phyloP scores from a whole-genome alignment of 2,113 vertebrate species.

The Scopus umbretta region DNA sequence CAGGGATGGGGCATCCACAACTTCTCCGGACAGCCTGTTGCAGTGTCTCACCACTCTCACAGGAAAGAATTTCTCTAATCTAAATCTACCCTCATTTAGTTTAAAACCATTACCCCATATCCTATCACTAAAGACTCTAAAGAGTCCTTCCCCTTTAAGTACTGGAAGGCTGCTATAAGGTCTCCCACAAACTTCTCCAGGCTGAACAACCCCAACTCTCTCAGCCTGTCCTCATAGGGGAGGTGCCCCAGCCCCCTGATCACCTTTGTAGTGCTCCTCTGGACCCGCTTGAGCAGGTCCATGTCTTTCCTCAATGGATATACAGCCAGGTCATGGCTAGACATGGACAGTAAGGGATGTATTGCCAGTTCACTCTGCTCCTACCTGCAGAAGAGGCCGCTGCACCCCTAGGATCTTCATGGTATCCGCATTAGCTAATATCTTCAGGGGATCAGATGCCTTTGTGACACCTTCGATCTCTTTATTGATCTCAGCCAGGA shows the following conservation, averaged over 20 bases:
- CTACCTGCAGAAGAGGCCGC: slow-evolving; percentile 93
- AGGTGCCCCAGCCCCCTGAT: rapidly evolving
- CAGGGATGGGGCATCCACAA: not conserved
- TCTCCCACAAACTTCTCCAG: not conserved
- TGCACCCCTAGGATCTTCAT: slow-evolving; percentile 94
- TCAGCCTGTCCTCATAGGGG: not conserved
- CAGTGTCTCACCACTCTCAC: not conserved
- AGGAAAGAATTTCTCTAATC: not conserved
- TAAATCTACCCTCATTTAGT: no score
- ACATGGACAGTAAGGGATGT: rapidly evolving
- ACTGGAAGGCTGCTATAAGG: not conserved
- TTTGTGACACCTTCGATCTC: slow-evolving; percentile 94
- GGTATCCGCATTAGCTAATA: slow-evolving; percentile 90
- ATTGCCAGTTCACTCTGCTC: not conserved
- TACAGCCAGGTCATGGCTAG: not conserved
- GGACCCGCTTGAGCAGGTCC: rapidly evolving
- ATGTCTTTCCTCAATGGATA: rapidly evolving
- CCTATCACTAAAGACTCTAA: rapidly evolving
- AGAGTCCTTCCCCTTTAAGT: not conserved
- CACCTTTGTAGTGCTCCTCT: rapidly evolving
- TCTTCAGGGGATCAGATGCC: slow-evolving; percentile 88
- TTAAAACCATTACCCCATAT: rapidly evolving
- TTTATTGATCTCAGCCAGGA: slow-evolving; percentile 94
- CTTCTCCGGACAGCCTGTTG: not conserved
- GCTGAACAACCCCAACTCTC: not conserved